Evolutionary conservation across 2,888 invertebrate genomes (phyloP), one percentile per base, ranked within the genome.

Genomic region (Acanthoscelides obtectus): DNA sequence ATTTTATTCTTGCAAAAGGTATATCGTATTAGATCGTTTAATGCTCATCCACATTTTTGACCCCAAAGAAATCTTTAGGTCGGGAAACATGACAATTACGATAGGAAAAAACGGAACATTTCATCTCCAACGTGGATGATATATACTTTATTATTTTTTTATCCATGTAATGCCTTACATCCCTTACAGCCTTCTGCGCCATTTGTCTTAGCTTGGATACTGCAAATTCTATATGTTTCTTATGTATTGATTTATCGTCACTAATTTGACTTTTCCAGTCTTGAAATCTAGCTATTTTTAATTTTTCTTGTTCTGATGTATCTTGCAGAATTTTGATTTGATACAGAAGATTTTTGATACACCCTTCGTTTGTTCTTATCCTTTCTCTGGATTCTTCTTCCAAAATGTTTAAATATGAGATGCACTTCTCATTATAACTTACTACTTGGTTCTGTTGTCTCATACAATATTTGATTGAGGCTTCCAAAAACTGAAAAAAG

Each of bases 381-480:
- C 45, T 45, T 12, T 45, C 45, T 45, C 45, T 45, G 12, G 45
- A 45, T 45, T 45, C 45, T 4, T 45, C 17, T 65, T 69, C 73
- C 22, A 69, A 67, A 63, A 69, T 25, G n/a, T 21, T 45, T n/a
- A 68, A 19, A 64, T 66, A 67, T 17, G n/a, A 20, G 22, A 4
- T 22, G 17, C 71, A 67, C n/a, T 71, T 70, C 19, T 71, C 27
- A 63, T 66, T 70, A 69, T 70, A 64, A 25, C 17, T 25, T 21
- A 19, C 67, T 64, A 68, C 67, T 71, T 70, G 71, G 64, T 75
- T 71, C 63, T 72, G 71, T 45, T 45, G 5, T 45, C 45, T 12
- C 5, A 1, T 45, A 12, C 45, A 45, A 12, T 45, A 45, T 12
- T 12, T 45, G 8, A 45, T 17, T 12, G 45, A 45, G 5, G 45